These are phyloP conservation scores for Halictus quadricinctus DNA, from an alignment of 2,888 invertebrate species.

Conservation along the genomic window DNA sequence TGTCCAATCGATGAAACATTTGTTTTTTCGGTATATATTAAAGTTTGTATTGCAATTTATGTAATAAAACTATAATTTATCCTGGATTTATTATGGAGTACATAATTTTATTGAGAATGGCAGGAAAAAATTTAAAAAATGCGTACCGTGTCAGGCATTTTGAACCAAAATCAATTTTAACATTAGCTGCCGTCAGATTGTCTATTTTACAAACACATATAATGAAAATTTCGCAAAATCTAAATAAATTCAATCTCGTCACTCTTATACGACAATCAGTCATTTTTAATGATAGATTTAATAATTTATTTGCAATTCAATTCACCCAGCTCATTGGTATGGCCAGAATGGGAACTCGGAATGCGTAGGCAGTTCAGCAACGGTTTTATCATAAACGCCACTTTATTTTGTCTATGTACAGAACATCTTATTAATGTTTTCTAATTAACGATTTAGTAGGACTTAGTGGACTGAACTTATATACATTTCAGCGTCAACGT, in stretches of 20 bases:
- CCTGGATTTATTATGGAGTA: neutral
- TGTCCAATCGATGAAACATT: neutral
- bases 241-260: neutral
- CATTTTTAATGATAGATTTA: neutral
- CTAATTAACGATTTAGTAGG: conserved; percentile 67
- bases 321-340: neutral
- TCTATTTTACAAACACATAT: neutral
- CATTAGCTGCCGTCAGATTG: neutral
- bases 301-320: neutral
- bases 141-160: neutral
- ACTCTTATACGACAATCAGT: neutral
- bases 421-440: conserved; percentile 67
- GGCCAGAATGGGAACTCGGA: conserved; percentile 11
- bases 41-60: neutral
- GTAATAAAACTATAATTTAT: neutral
- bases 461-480: conserved; percentile 69
- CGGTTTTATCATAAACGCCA: conserved; percentile 67
- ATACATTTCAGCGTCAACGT: conserved; percentile 61
- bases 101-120: neutral
- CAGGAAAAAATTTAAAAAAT: neutral
- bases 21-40: neutral
- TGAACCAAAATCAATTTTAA: neutral
- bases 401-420: conserved; percentile 75
- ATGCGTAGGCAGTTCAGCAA: conserved; percentile 12
- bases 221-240: neutral